A percentile compares a stretch with the other conserved stretches of the same genome.
These are phyloP conservation scores for Dryomyza anilis DNA, from an alignment of 2,888 invertebrate species.

Conservation along the genomic window DNA sequence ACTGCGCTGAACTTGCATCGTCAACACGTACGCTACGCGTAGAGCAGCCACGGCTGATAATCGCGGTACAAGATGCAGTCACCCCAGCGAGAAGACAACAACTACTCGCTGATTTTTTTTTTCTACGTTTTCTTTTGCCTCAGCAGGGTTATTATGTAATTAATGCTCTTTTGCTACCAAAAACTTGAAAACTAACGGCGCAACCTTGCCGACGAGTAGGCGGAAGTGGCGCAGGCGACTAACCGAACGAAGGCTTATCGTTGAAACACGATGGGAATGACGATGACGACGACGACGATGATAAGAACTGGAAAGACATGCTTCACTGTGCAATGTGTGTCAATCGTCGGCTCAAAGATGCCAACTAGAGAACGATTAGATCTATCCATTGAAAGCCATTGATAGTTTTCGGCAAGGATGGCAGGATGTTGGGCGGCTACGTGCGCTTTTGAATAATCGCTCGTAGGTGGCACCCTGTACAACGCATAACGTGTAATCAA, in stretches of 20 bases:
- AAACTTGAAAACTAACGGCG: constrained; percentile 12
- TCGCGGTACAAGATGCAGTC: not conserved
- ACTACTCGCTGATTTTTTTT: not conserved
- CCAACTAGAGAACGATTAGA: too few species aligned
- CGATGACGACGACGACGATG: not conserved
- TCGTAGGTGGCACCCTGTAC: constrained; percentile 6
- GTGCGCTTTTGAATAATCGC: constrained; percentile 3
- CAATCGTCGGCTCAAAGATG: too few species aligned
- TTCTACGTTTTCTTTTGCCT: too few species aligned
- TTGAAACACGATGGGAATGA: not conserved
- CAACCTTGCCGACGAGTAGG: too few species aligned
- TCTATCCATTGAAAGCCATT: not conserved
- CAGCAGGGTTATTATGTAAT: constrained; percentile 21
- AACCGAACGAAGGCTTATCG: not conserved
- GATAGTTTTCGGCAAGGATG: not conserved
- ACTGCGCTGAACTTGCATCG: too few species aligned
- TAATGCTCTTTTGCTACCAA: not conserved
- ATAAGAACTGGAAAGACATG: not conserved
- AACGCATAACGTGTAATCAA: too few species aligned
- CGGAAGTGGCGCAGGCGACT: not conserved
- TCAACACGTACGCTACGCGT: not conserved
- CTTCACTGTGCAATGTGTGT: too few species aligned
- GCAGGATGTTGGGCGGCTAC: not conserved
- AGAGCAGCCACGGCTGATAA: not conserved
- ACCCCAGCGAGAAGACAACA: too few species aligned